Percentiles rank a stretch among this genome's conserved stretches.
phyloP scores from a whole-genome alignment of 2,797 vertebrate genomes.

The Mareca strepera region DNA sequence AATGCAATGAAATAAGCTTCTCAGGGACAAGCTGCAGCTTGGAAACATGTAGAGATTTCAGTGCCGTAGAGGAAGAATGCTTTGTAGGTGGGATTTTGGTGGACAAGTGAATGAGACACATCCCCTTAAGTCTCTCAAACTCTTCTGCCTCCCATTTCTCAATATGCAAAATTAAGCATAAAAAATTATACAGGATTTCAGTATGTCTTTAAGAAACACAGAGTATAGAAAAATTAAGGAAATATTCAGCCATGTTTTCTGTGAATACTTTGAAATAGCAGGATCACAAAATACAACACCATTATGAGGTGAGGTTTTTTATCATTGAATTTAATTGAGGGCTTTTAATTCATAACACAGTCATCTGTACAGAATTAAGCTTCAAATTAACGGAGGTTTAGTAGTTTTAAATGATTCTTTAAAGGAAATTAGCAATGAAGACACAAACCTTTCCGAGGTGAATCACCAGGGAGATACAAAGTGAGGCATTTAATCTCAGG shows the following conservation, averaged over 20 bases:
- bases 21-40: constrained; percentile 35
- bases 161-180: constrained; percentile 28
- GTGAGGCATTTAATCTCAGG: background rate
- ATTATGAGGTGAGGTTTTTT: background rate
- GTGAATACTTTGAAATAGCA: background rate
- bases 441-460: background rate
- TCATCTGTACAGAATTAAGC: background rate
- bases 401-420: background rate
- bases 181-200: background rate
- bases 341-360: background rate
- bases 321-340: background rate
- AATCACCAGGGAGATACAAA: background rate
- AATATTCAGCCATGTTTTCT: background rate
- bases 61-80: background rate
- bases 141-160: constrained; percentile 8
- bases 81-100: constrained; percentile 49
- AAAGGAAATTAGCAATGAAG: background rate
- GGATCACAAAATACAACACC: background rate
- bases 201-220: background rate
- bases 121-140: background rate
- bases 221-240: background rate
- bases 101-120: background rate
- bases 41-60: constrained; percentile 34
- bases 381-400: background rate
- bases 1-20: constrained; percentile 48